Percentiles rank a stretch among this genome's conserved stretches.
Conservation (phyloP, 2,888 invertebrate species). For the Drosophila colorata region DNA sequence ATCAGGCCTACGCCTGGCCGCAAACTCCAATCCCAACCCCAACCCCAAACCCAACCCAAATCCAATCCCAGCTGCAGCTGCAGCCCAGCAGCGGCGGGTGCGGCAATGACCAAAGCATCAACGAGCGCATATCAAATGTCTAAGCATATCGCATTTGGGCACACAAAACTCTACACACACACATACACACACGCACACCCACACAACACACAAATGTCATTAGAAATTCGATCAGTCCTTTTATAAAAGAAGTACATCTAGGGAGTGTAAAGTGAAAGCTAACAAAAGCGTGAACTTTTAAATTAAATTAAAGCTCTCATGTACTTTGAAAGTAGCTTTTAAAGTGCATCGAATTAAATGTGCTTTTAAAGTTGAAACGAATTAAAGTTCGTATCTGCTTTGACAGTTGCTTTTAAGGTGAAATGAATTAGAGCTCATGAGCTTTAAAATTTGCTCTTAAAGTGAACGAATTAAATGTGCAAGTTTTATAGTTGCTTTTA, state of each 20-base stretch:
- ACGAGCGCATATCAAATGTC: constrained; percentile 80
- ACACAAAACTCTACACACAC: constrained; percentile 54
- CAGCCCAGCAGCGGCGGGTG: constrained; percentile 31
- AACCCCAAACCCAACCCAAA: neutral
- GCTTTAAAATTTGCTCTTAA: no score
- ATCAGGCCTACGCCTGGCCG: constrained; percentile 41
- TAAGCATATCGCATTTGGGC: constrained; percentile 80
- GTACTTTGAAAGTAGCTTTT: neutral
- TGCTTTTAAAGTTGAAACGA: no score
- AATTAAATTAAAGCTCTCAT: neutral
- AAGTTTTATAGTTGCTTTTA: no score
- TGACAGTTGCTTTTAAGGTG: neutral
- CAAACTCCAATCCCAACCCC: constrained; percentile 3
- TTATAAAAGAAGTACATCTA: no score
- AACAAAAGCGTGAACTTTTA: neutral
- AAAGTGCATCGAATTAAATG: neutral
- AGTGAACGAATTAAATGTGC: no score
- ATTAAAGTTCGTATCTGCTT: no score
- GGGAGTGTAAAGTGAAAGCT: no score
- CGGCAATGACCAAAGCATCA: constrained; percentile 64
- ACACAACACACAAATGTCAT: neutral
- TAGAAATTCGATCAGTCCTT: no score
- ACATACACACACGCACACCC: constrained; percentile 12
- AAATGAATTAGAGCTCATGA: no score
- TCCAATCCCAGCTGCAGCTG: constrained; percentile 12